Conservation (phyloP, 1,140 invertebrate genomes). For the Galleria mellonella region DNA sequence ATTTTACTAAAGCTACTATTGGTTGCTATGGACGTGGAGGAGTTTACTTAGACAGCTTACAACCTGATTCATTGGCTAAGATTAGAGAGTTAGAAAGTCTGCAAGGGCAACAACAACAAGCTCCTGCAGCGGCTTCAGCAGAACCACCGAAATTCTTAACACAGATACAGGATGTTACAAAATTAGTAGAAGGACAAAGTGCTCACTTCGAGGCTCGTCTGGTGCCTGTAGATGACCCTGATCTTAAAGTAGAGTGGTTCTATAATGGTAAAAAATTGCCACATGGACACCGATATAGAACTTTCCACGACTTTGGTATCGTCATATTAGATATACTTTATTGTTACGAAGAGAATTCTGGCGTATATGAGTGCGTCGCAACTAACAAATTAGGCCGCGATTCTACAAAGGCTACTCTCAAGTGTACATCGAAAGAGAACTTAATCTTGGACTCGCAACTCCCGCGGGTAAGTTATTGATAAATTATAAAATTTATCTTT, state of each 20-base stretch:
- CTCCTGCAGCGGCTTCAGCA: conserved; percentile 79
- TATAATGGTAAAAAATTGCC: conserved; percentile 94
- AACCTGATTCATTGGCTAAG: conserved; percentile 93
- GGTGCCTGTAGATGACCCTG: conserved; percentile 93
- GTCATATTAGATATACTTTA: conserved; percentile 97
- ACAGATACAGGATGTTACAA: conserved; percentile 87
- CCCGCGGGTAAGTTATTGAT: conserved; percentile 83
- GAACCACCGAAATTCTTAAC: conserved; percentile 94
- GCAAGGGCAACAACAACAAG: conserved; percentile 76
- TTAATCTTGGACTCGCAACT: conserved; percentile 96
- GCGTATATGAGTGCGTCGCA: conserved; percentile 93
- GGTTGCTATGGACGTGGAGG: conserved; percentile 89
- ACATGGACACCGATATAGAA: conserved; percentile 94
- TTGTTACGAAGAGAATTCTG: conserved; percentile 97
- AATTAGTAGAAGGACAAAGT: conserved; percentile 92
- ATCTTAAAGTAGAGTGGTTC: conserved; percentile 95
- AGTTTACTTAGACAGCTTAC: conserved; percentile 94
- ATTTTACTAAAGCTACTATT: conserved; percentile 88
- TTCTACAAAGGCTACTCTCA: conserved; percentile 88
- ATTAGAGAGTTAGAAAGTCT: conserved; percentile 91
- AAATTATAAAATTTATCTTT: too few species aligned
- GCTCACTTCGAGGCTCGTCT: conserved; percentile 95
- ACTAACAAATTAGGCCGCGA: conserved; percentile 94
- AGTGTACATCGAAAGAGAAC: conserved; percentile 91
- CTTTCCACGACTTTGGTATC: conserved; percentile 97